Conservation (phyloP, 2,113 vertebrate species). For the Hemiprocne comata region DNA sequence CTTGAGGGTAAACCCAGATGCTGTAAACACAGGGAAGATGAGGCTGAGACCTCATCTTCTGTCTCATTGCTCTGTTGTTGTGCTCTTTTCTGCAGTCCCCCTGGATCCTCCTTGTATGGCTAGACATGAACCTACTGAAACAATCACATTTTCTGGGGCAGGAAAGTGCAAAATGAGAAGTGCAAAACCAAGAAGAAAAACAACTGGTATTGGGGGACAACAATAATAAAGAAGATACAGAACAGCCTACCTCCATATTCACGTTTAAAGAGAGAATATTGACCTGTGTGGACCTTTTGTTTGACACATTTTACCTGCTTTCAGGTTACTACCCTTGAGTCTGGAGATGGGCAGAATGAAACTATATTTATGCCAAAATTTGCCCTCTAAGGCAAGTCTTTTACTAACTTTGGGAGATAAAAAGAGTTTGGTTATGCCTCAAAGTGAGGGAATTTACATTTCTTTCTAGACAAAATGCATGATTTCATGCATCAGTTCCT, state of each 20-base stretch:
- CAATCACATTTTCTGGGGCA: background rate
- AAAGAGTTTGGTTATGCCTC: background rate
- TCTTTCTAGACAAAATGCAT: background rate
- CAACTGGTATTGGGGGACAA: background rate
- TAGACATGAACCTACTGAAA: background rate
- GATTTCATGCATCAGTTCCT: background rate
- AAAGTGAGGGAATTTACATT: background rate
- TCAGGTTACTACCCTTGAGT: background rate
- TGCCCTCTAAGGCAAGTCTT: background rate
- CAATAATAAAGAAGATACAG: background rate
- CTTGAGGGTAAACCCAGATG: background rate
- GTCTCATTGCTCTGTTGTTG: background rate
- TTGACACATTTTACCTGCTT: background rate
- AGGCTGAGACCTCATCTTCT: background rate
- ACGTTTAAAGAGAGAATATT: background rate
- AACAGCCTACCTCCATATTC: background rate
- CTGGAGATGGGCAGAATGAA: background rate
- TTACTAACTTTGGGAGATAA: background rate
- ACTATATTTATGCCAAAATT: background rate
- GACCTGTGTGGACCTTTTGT: background rate
- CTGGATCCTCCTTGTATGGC: rapidly evolving
- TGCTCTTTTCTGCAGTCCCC: background rate
- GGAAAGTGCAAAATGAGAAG: background rate
- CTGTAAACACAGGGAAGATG: background rate
- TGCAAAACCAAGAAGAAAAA: background rate